Conservation (phyloP, 2,797 vertebrate genomes). For the Hydrocynus forskahlii region DNA sequence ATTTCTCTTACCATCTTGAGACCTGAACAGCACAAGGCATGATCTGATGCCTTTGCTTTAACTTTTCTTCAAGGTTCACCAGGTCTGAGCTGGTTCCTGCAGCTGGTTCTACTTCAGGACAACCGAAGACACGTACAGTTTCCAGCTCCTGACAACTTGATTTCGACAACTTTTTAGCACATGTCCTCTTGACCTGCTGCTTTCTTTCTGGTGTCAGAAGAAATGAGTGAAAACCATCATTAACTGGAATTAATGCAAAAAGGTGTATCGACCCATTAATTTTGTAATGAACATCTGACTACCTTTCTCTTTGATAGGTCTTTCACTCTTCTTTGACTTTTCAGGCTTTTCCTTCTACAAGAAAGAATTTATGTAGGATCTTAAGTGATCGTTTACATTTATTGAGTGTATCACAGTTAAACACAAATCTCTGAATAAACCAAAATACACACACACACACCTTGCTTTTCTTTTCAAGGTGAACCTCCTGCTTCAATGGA, state of each 20-base stretch:
- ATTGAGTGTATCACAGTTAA: neutral
- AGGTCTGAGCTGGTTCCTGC: neutral
- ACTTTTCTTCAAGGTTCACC: neutral
- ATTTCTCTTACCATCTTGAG: slow-evolving; percentile 19
- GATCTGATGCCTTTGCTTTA: slow-evolving; percentile 21
- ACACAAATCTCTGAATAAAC: neutral
- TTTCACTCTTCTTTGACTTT: slow-evolving; percentile 5
- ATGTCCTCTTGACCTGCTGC: neutral
- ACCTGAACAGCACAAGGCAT: slow-evolving; percentile 25
- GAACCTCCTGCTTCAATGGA: neutral
- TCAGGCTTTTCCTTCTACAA: slow-evolving; percentile 3
- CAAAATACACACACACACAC: neutral
- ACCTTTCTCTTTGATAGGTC: slow-evolving; percentile 24
- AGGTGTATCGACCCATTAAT: too few species aligned
- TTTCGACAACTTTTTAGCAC: neutral
- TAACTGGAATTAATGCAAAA: neutral
- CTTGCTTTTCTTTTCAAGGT: neutral
- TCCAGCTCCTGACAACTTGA: neutral
- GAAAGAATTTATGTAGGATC: neutral
- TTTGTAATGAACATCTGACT: neutral
- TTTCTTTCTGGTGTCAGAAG: neutral
- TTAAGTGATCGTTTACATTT: neutral
- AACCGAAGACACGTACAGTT: neutral
- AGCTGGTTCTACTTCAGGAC: neutral
- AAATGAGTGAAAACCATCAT: neutral